phyloP scores from a whole-genome alignment of 2,888 invertebrate genomes.

The Drosophila anomelani region DNA sequence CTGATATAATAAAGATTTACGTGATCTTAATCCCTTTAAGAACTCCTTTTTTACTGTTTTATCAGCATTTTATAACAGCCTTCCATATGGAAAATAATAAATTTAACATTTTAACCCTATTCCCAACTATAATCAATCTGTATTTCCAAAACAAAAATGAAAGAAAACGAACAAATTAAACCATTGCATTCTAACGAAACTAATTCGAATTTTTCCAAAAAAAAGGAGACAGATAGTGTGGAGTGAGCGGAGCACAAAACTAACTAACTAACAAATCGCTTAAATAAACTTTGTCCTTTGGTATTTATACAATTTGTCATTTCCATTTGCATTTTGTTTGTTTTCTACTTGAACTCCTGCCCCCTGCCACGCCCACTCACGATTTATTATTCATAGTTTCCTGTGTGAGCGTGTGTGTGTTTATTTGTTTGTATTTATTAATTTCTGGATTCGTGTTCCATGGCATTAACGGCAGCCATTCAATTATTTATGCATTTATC shows the following conservation, averaged over 20 bases:
- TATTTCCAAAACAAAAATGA: background rate
- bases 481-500: slow-evolving; percentile 67
- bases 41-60: background rate
- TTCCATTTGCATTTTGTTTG: slow-evolving; percentile 72
- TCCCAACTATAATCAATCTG: background rate
- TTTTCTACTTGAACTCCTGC: slow-evolving; percentile 4
- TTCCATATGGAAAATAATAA: background rate
- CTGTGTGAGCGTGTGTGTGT: slow-evolving; percentile 24
- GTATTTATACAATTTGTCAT: slow-evolving; percentile 68
- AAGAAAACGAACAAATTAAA: slow-evolving; percentile 7
- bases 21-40: background rate
- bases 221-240: background rate
- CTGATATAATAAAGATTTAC: background rate
- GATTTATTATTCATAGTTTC: slow-evolving; percentile 75
- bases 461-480: slow-evolving; percentile 52
- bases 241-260: background rate
- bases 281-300: slow-evolving; percentile 75
- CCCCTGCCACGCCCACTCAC: slow-evolving; percentile 7
- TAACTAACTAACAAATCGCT: slow-evolving; percentile 74
- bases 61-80: too few species aligned
- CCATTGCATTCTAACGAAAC: slow-evolving; percentile 1
- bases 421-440: slow-evolving; percentile 60
- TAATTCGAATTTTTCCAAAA: slow-evolving; percentile 11
- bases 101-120: background rate
- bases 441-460: slow-evolving; percentile 48